Percentiles rank a stretch among this genome's conserved stretches.
These are phyloP conservation scores for Platanista minor DNA, from an alignment of 2,113 vertebrate genomes.

Conservation along the genomic window DNA sequence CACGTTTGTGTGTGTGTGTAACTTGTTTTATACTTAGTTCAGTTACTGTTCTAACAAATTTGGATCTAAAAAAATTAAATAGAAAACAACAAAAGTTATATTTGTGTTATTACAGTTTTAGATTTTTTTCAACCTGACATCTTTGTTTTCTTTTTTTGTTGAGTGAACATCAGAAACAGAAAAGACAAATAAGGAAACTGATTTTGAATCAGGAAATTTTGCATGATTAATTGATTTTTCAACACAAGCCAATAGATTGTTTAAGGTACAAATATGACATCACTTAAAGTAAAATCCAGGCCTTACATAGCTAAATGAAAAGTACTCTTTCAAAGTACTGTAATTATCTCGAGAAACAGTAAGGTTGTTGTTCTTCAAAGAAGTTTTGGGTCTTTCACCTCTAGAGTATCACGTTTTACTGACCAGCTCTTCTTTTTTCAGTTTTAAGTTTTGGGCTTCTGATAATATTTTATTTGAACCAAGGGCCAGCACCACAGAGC, in stretches of 20 bases:
- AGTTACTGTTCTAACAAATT: not conserved
- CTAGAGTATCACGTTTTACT: not conserved
- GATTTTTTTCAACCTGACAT: not conserved
- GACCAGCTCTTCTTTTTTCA: not conserved
- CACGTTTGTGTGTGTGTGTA: not conserved
- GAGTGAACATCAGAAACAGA: not conserved
- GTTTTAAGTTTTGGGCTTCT: not conserved
- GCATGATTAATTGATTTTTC: not conserved
- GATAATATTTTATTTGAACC: not conserved
- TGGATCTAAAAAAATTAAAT: not conserved
- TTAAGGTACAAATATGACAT: not conserved
- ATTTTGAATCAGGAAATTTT: not conserved
- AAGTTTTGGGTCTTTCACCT: not conserved
- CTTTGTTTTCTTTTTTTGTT: not conserved
- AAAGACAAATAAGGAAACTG: not conserved
- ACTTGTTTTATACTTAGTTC: not conserved
- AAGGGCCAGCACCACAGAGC: not conserved
- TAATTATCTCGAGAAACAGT: not conserved
- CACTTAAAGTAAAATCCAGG: not conserved
- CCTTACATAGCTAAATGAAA: not conserved
- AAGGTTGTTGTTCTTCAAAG: not conserved
- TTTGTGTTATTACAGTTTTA: not conserved
- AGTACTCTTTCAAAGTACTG: not conserved
- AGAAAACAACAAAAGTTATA: not conserved
- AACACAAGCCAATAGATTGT: not conserved